phyloP scores from a whole-genome alignment of 2,113 vertebrate species.

The Laticauda laticaudata region DNA sequence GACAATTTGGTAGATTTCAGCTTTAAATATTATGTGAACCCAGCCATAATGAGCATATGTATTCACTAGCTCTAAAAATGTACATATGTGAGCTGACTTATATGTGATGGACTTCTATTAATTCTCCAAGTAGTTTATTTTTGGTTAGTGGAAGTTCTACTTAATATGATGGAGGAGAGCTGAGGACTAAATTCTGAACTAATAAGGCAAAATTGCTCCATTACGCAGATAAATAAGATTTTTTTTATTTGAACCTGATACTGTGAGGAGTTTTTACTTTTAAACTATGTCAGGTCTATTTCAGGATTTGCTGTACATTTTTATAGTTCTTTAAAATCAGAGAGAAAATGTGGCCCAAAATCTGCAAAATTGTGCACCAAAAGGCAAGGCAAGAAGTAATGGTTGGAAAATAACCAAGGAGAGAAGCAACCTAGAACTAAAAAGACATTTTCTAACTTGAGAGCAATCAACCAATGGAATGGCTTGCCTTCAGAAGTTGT shows the following conservation, averaged over 20 bases:
- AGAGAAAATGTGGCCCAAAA: neutral
- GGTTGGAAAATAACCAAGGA: neutral
- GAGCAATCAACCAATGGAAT: neutral
- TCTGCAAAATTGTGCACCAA: neutral
- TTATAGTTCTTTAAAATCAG: neutral
- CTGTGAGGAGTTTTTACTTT: neutral
- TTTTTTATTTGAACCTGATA: neutral
- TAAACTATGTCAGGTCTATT: neutral
- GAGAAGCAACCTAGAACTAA: neutral
- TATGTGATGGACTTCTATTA: neutral
- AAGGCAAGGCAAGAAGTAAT: neutral
- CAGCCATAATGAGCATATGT: neutral
- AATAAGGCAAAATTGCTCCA: neutral
- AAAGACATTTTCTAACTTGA: neutral
- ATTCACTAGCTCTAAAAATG: neutral
- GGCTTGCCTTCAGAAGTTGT: neutral
- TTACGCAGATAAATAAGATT: neutral
- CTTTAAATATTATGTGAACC: neutral
- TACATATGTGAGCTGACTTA: neutral
- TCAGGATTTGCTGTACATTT: neutral
- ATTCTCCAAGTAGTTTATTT: neutral
- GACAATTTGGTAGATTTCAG: neutral
- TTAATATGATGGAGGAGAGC: neutral
- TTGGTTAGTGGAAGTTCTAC: neutral
- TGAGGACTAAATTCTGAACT: neutral